Base-by-base conservation (phyloP, 2,888 invertebrate species). In the Carabus problematicus region DNA sequence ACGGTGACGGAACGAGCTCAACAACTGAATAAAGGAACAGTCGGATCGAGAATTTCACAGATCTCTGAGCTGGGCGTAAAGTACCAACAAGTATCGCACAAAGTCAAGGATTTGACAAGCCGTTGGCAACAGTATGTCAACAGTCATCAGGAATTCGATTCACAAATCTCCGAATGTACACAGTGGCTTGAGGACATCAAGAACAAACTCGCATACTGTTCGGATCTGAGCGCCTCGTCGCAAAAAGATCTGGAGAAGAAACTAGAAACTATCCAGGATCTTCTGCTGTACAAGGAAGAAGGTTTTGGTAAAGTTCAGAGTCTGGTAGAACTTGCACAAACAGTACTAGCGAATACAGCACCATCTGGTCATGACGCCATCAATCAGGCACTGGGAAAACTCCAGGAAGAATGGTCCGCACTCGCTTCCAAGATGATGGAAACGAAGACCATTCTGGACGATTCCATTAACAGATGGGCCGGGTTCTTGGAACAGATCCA, bases 41-140 rank as follows among this genome's bases (percentile, higher is more conserved):
- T 91, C 12, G 88, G 90, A 64, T 89, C 90, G 3, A 88, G 95
- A 56, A 87, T 89, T 49, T 91, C 94, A 0, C 92, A 94, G 78
- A 91, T 95, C 56, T 93, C 95, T 0, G 97, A 97, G 81, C 81
- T 97, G n/a, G 93, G 94, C 8, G 88, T 93, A 1, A 94, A 95
- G 82, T 97, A 97, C 78, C 95, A 96, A 79, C 92, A 93, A 75
- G 86, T 97, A 43, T 91, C 93, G 64, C 91, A 91, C 75, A 94
- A 94, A 81, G 92, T 96, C 0, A 97, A 97, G 84, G 97, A 97
- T 77, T 83, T 96, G 19, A 93, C 93, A 29, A 88, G 89, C 62
- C 92, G 94, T 75, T 97, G 97, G 97, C 94, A 95, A 76, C 93
- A 94, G 72, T 96, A 95, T 79, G 95, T 94, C 0, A 88, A 88